These are phyloP conservation scores for Heptranchias perlo DNA, from an alignment of 2,113 vertebrate genomes.

Conservation along the genomic window DNA sequence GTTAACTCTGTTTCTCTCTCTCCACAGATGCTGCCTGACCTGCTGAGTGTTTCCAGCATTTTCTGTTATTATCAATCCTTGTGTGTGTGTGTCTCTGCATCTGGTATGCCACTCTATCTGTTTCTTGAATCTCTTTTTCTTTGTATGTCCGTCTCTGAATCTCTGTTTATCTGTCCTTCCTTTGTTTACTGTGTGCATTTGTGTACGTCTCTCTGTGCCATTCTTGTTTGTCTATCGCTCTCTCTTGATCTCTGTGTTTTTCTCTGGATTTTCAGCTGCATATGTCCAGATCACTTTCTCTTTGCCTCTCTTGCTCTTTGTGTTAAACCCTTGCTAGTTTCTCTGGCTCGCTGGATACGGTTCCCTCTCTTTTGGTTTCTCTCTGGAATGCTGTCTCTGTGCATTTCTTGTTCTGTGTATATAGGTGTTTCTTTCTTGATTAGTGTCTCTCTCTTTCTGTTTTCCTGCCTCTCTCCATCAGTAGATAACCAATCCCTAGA, in stretches of 20 bases:
- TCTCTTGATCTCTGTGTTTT: background rate
- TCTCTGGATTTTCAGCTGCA: background rate
- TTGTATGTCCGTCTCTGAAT: background rate
- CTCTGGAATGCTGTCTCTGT: background rate
- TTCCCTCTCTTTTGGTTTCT: background rate
- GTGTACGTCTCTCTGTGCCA: background rate
- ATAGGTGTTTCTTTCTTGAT: background rate
- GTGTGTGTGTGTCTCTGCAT: background rate
- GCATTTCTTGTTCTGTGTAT: background rate
- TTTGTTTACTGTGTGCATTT: background rate
- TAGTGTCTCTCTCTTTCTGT: background rate
- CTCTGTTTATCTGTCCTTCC: background rate
- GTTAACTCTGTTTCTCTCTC: too few relatives aligned
- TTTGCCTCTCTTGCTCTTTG: background rate
- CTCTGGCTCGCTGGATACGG: background rate
- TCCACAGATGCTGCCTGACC: too few relatives aligned
- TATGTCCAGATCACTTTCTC: background rate
- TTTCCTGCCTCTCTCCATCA: background rate
- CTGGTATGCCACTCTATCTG: background rate
- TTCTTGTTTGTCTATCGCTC: background rate
- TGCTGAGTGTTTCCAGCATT: too few relatives aligned
- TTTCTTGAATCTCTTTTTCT: background rate
- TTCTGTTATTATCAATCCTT: too few relatives aligned
- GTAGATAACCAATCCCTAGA: background rate
- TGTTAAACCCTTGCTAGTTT: background rate